Percentiles rank a stretch among this genome's conserved stretches.
Conservation (phyloP, 2,888 invertebrate genomes). For the Drosophila dives region DNA sequence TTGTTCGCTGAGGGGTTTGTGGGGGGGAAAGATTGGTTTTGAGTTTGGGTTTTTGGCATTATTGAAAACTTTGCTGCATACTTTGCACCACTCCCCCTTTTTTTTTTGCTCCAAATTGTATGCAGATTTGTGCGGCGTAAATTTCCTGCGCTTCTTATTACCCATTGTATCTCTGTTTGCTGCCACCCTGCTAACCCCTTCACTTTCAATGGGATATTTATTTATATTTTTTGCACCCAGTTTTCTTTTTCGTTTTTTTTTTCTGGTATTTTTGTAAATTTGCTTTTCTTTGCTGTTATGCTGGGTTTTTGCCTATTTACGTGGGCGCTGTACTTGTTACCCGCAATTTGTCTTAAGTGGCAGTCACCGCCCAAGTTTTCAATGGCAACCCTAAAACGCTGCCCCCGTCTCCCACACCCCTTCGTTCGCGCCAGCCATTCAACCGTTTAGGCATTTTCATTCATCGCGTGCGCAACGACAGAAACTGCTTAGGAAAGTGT, state of each 20-base stretch:
- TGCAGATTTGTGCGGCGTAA: conserved; percentile 65
- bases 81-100: conserved; percentile 44
- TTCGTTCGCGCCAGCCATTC: background rate
- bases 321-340: conserved; percentile 73
- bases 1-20: background rate
- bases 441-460: conserved; percentile 48
- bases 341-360: conserved; percentile 84
- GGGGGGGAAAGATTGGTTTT: background rate
- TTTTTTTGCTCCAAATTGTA: conserved; percentile 46
- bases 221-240: conserved; percentile 46
- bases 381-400: conserved; percentile 25
- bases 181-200: conserved; percentile 15
- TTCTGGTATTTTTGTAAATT: conserved; percentile 14
- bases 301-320: conserved; percentile 63
- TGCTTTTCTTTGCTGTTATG: conserved; percentile 8
- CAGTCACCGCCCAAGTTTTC: conserved; percentile 54
- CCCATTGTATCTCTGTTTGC: conserved; percentile 49
- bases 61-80: conserved; percentile 65
- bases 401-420: conserved; percentile 1
- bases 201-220: conserved; percentile 56
- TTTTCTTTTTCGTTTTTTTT: conserved; percentile 27
- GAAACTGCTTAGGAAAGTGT: conserved; percentile 65
- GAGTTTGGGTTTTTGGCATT: conserved; percentile 20
- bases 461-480: conserved; percentile 57
- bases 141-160: conserved; percentile 62